Evolutionary conservation across 2,113 vertebrate species (phyloP).

Genomic region (Suncus etruscus): DNA sequence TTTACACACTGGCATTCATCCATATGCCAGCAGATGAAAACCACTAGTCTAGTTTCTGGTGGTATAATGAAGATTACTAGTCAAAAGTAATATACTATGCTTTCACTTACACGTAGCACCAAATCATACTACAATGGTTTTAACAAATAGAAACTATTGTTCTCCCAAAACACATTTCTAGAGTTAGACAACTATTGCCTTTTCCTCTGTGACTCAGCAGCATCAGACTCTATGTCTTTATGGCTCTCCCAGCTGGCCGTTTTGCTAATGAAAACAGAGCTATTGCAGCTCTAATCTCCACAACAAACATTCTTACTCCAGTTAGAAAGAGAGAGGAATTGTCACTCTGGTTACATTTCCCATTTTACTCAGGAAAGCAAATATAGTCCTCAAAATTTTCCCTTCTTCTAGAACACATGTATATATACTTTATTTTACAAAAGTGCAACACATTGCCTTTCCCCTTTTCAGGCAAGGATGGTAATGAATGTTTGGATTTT

Average conservation of each 20-base stretch:
- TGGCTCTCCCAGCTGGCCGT: slow-evolving; percentile 1
- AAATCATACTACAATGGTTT: neutral
- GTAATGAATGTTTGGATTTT: neutral
- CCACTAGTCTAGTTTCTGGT: neutral
- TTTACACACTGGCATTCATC: no score
- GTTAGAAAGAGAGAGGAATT: neutral
- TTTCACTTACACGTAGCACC: slow-evolving; percentile 20
- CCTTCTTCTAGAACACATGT: neutral
- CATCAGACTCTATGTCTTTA: neutral
- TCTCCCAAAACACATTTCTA: slow-evolving; percentile 16
- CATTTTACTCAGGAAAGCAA: slow-evolving; percentile 21
- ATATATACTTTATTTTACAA: slow-evolving; percentile 4
- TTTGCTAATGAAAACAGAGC: neutral
- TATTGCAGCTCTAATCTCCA: neutral
- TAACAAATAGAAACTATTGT: slow-evolving; percentile 6
- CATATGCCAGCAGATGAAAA: no score
- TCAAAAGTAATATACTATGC: neutral
- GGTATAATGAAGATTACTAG: neutral
- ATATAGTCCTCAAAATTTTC: slow-evolving; percentile 26
- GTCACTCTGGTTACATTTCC: neutral
- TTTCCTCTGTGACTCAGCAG: neutral
- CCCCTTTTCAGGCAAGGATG: neutral
- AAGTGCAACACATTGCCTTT: neutral
- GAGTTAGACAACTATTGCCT: neutral
- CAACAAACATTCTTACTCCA: neutral